These are phyloP conservation scores for Epinephelus moara DNA, from an alignment of 2,113 vertebrate genomes.

Conservation along the genomic window DNA sequence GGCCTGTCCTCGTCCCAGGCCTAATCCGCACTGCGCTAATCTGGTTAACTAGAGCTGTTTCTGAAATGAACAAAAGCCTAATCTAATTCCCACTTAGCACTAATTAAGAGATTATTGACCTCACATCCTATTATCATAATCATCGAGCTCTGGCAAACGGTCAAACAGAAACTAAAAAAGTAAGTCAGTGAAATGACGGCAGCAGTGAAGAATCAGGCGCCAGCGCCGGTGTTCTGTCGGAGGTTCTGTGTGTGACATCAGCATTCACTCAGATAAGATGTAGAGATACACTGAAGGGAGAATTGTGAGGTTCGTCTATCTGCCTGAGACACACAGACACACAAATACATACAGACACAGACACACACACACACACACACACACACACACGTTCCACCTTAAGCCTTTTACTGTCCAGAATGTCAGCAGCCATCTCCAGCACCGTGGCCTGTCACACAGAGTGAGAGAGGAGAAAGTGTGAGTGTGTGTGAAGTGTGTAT, in stretches of 20 bases:
- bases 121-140: slow-evolving; percentile 75
- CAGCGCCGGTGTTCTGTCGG: neutral
- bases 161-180: slow-evolving; percentile 30
- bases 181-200: slow-evolving; percentile 32
- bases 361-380: slow-evolving; percentile 21
- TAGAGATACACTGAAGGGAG: slow-evolving; percentile 57
- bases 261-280: slow-evolving; percentile 48
- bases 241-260: slow-evolving; percentile 47
- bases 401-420: slow-evolving; percentile 81
- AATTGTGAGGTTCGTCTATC: slow-evolving; percentile 50
- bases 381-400: slow-evolving; percentile 51
- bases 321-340: slow-evolving; percentile 39
- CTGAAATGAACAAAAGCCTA: slow-evolving; percentile 72
- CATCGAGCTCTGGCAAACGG: slow-evolving; percentile 50
- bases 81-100: slow-evolving; percentile 81
- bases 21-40: slow-evolving; percentile 72
- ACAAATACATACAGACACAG: slow-evolving; percentile 35
- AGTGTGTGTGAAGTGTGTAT: slow-evolving; percentile 27
- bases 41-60: slow-evolving; percentile 78
- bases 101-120: slow-evolving; percentile 82
- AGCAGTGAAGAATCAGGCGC: slow-evolving; percentile 20
- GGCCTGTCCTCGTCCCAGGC: slow-evolving; percentile 34
- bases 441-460: slow-evolving; percentile 72
- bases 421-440: slow-evolving; percentile 77
- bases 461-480: slow-evolving; percentile 38